Conservation (phyloP, 2,888 invertebrate genomes). For the Dioctria linearis region DNA sequence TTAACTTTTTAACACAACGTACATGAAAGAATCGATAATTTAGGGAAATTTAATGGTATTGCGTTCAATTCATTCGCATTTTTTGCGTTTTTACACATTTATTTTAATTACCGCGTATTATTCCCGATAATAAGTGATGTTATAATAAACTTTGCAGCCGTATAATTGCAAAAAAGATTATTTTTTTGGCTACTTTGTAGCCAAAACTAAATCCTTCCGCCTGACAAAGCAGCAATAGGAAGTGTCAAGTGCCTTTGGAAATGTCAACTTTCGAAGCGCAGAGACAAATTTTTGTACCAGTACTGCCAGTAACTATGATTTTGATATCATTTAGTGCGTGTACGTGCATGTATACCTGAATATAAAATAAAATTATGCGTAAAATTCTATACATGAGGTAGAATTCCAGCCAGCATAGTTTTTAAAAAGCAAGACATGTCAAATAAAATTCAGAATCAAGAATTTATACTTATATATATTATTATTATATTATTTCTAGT, state of each 20-base stretch:
- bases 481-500: too few species aligned
- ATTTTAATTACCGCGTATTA: neutral
- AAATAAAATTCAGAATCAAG: too few species aligned
- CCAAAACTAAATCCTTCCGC: conserved; percentile 4
- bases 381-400: too few species aligned
- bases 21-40: conserved; percentile 27
- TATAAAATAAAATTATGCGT: too few species aligned
- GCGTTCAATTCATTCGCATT: neutral
- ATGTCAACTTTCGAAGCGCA: neutral
- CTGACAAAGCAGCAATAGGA: neutral
- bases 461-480: too few species aligned
- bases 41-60: conserved; percentile 9
- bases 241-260: neutral
- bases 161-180: neutral
- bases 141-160: neutral
- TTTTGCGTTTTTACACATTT: neutral
- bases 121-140: neutral
- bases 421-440: too few species aligned
- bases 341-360: too few species aligned
- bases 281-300: too few species aligned
- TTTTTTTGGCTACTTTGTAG: neutral
- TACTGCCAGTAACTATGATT: too few species aligned
- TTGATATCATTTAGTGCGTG: too few species aligned
- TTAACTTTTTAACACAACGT: neutral
- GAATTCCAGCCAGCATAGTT: too few species aligned